Conservation (phyloP, 1,140 invertebrate species). For the Nylanderia fulva region DNA sequence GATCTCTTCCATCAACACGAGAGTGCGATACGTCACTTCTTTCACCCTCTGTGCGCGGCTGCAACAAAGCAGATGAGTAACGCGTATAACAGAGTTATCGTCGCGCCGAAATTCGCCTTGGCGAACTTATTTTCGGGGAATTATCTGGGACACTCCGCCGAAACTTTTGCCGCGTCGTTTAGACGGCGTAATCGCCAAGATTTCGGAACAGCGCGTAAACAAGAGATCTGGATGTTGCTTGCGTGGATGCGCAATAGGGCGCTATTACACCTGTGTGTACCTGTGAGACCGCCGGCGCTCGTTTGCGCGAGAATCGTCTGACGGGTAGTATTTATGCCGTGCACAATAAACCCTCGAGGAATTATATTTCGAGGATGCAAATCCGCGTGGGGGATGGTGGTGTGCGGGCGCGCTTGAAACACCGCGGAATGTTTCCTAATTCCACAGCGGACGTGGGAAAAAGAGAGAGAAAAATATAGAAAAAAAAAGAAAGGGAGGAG, state of each 20-base stretch:
- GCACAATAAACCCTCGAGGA: slow-evolving; percentile 46
- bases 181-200: slow-evolving; percentile 23
- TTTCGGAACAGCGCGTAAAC: slow-evolving; percentile 28
- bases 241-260: slow-evolving; percentile 4
- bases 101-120: background rate
- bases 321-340: slow-evolving; percentile 52
- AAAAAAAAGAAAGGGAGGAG: slow-evolving; percentile 52
- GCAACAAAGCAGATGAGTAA: too few species aligned
- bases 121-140: slow-evolving; percentile 3
- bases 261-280: slow-evolving; percentile 42
- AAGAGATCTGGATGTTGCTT: slow-evolving; percentile 27
- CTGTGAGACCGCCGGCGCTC: slow-evolving; percentile 33
- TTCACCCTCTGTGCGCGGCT: too few species aligned
- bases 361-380: slow-evolving; percentile 58
- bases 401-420: background rate
- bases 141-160: background rate
- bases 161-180: background rate
- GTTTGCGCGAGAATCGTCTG: slow-evolving; percentile 53
- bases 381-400: slow-evolving; percentile 24
- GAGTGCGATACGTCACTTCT: too few species aligned
- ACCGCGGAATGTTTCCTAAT: slow-evolving; percentile 49
- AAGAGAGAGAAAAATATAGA: background rate
- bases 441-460: slow-evolving; percentile 16
- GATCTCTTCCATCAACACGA: too few species aligned
- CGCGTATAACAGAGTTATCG: too few species aligned